Evolutionary conservation across 2,797 vertebrate species (phyloP).

Genomic region (Darevskia nairensis): DNA sequence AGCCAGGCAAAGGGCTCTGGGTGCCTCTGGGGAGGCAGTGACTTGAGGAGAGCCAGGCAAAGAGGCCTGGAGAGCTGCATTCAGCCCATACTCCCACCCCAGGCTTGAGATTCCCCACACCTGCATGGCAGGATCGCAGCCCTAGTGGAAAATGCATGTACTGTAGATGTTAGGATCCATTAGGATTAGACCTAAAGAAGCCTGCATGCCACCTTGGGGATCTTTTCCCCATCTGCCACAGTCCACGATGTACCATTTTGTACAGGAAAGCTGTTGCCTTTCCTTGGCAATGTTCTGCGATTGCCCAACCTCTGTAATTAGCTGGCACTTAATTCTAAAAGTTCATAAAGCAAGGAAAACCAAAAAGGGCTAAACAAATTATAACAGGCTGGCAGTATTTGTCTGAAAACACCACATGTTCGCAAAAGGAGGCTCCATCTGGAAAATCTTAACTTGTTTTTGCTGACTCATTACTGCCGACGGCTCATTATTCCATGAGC

Average conservation of each 20-base stretch:
- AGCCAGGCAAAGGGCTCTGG: too few species aligned
- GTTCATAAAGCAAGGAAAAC: constrained; percentile 13
- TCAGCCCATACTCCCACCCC: too few species aligned
- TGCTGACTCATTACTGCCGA: constrained; percentile 36
- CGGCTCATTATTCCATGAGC: constrained; percentile 17
- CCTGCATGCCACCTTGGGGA: too few species aligned
- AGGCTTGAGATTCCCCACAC: too few species aligned
- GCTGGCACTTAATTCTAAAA: constrained; percentile 17
- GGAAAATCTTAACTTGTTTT: constrained; percentile 38
- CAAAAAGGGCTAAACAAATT: constrained; percentile 21
- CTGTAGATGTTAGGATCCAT: not conserved
- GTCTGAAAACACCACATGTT: constrained; percentile 37
- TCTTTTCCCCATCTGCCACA: not conserved
- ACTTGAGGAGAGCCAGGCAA: too few species aligned
- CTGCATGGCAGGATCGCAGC: not conserved
- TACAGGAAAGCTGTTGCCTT: constrained; percentile 3
- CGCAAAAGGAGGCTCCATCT: constrained; percentile 18
- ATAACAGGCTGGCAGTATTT: constrained; percentile 13
- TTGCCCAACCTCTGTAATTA: constrained; percentile 31
- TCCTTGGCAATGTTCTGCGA: not conserved
- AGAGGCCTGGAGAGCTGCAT: too few species aligned
- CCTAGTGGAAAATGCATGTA: too few species aligned
- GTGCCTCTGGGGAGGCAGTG: too few species aligned
- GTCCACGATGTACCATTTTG: constrained; percentile 14
- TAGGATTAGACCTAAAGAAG: too few species aligned